Conservation (phyloP, 1,140 invertebrate species). For the Mercenaria mercenaria region DNA sequence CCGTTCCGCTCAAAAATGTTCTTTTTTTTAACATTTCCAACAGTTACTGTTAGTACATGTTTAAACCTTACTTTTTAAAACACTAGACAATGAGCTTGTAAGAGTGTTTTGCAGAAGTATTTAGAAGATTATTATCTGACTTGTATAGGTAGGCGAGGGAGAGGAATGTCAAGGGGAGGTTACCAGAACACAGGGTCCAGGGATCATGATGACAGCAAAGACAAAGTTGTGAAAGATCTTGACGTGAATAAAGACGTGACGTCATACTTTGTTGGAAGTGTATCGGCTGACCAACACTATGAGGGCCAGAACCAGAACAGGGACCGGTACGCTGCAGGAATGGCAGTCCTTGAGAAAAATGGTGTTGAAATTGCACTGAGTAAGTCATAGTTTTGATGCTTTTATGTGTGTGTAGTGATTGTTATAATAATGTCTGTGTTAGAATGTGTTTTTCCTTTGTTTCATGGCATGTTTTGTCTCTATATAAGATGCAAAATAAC, state of each 20-base stretch:
- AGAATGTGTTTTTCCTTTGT: too few relatives aligned
- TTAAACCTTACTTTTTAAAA: neutral
- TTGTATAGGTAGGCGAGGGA: neutral
- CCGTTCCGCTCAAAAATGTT: too few relatives aligned
- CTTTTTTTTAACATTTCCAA: neutral
- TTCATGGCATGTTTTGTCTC: too few relatives aligned
- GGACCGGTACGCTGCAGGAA: conserved; percentile 80
- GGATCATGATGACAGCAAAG: neutral
- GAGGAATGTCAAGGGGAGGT: conserved; percentile 1
- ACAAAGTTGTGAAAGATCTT: conserved; percentile 31
- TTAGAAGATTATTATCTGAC: too few relatives aligned
- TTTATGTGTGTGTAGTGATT: too few relatives aligned
- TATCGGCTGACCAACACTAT: conserved; percentile 78
- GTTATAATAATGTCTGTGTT: too few relatives aligned
- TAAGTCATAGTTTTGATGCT: too few relatives aligned
- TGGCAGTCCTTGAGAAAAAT: conserved; percentile 79
- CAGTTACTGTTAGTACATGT: too few relatives aligned
- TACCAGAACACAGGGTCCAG: neutral
- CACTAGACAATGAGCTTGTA: too few relatives aligned
- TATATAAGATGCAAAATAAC: too few relatives aligned
- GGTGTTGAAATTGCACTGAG: conserved; percentile 83
- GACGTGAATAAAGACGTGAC: conserved; percentile 76
- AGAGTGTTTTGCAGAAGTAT: neutral
- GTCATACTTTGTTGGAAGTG: conserved; percentile 78
- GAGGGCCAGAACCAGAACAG: conserved; percentile 81